These are phyloP conservation scores for Meloidogyne exigua DNA, from an alignment of 1,140 invertebrate species.

Conservation along the genomic window DNA sequence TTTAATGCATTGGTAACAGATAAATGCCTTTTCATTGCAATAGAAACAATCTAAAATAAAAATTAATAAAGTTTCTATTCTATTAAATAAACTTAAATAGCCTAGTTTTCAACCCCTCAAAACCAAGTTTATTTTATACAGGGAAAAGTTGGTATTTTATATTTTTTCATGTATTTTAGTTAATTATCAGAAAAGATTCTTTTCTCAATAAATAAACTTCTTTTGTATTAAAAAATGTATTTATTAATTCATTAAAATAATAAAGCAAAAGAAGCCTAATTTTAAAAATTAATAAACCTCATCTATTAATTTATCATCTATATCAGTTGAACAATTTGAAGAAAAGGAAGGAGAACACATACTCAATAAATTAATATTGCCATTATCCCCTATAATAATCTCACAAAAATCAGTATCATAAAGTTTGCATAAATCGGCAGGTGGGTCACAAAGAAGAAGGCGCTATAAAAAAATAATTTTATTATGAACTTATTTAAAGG, in stretches of 20 bases:
- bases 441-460: slow-evolving; percentile 34
- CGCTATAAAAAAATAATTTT: slow-evolving; percentile 7
- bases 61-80: not conserved
- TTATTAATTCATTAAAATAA: no score
- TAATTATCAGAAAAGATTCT: no score
- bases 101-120: no score
- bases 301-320: slow-evolving; percentile 21
- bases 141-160: no score
- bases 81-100: no score
- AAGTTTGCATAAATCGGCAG: slow-evolving; percentile 29
- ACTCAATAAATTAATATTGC: slow-evolving; percentile 24
- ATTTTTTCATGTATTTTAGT: no score
- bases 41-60: not conserved
- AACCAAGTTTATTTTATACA: no score
- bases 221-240: no score
- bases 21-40: not conserved
- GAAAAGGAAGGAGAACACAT: slow-evolving; percentile 13
- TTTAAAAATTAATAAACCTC: slow-evolving; percentile 23
- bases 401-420: slow-evolving; percentile 28
- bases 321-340: not conserved
- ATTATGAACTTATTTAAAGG: no score
- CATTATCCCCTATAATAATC: slow-evolving; percentile 31
- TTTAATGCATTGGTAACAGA: not conserved
- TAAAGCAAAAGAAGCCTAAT: no score
- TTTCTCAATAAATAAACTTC: no score